These are phyloP conservation scores for Cosmorhoe ocellata DNA, from an alignment of 2,888 invertebrate species.

Conservation along the genomic window DNA sequence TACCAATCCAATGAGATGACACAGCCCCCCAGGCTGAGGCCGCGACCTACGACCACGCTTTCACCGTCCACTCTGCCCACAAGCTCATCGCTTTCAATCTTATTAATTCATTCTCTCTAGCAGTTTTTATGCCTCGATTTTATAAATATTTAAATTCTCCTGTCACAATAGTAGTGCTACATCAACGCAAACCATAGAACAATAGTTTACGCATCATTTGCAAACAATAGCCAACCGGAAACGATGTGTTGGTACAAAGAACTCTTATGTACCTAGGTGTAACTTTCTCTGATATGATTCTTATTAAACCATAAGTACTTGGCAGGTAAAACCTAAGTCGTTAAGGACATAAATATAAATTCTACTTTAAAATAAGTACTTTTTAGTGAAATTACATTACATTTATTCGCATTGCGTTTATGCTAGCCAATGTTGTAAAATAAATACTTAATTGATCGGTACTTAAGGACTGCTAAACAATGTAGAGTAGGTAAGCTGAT, in stretches of 20 bases:
- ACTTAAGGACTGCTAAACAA: too few relatives aligned
- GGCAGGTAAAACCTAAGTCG: too few relatives aligned
- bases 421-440: too few relatives aligned
- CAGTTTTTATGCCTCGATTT: constrained; percentile 27
- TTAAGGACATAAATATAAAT: too few relatives aligned
- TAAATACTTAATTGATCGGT: too few relatives aligned
- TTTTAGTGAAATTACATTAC: too few relatives aligned
- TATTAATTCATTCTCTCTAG: constrained; percentile 39
- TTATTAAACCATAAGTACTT: too few relatives aligned
- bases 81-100: constrained; percentile 42
- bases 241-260: constrained; percentile 43
- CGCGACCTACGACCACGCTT: constrained; percentile 63
- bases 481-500: constrained; percentile 41
- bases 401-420: too few relatives aligned
- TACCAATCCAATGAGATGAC: constrained; percentile 36
- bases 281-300: constrained; percentile 56
- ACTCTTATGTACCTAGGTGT: constrained; percentile 41
- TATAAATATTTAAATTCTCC: constrained; percentile 28
- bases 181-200: constrained; percentile 38
- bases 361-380: too few relatives aligned
- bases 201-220: constrained; percentile 58
- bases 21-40: constrained; percentile 38
- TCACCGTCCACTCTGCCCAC: constrained; percentile 54
- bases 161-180: constrained; percentile 25
- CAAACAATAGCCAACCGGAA: constrained; percentile 67